These are phyloP conservation scores for Cephus cinctus DNA, from an alignment of 1,140 invertebrate species.

Conservation along the genomic window DNA sequence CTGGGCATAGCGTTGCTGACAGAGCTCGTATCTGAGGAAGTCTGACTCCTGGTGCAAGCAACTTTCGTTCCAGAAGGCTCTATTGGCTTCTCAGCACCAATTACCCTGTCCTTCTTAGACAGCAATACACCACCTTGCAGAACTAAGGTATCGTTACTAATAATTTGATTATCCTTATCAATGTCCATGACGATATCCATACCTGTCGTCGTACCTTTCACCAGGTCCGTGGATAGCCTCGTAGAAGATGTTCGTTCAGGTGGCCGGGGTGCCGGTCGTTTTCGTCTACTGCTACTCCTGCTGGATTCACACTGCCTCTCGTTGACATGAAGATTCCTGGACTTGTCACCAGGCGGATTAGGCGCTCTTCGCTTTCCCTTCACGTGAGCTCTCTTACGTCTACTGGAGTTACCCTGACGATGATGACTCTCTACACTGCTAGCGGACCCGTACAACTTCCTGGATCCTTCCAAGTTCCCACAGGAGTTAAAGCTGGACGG, in stretches of 20 bases:
- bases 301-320: neutral
- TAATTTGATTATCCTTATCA: slow-evolving; percentile 18
- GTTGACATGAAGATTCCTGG: neutral
- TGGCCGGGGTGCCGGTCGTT: slow-evolving; percentile 63
- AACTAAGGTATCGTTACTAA: slow-evolving; percentile 51
- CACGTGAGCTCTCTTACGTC: slow-evolving; percentile 60
- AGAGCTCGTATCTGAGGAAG: too few relatives aligned
- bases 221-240: neutral
- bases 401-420: slow-evolving; percentile 53
- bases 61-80: slow-evolving; percentile 9
- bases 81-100: slow-evolving; percentile 10
- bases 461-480: slow-evolving; percentile 56
- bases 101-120: slow-evolving; percentile 30
- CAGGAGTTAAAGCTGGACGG: slow-evolving; percentile 55
- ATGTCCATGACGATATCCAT: slow-evolving; percentile 5
- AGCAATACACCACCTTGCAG: slow-evolving; percentile 41
- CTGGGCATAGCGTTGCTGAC: slow-evolving; percentile 54
- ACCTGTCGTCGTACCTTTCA: slow-evolving; percentile 12
- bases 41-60: neutral
- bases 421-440: slow-evolving; percentile 42
- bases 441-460: slow-evolving; percentile 28
- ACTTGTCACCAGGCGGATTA: slow-evolving; percentile 58
- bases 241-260: slow-evolving; percentile 35
- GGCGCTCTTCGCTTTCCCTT: slow-evolving; percentile 74
- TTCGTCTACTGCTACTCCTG: slow-evolving; percentile 48